phyloP scores from a whole-genome alignment of 2,797 vertebrate species.

The Sebastolobus alascanus region DNA sequence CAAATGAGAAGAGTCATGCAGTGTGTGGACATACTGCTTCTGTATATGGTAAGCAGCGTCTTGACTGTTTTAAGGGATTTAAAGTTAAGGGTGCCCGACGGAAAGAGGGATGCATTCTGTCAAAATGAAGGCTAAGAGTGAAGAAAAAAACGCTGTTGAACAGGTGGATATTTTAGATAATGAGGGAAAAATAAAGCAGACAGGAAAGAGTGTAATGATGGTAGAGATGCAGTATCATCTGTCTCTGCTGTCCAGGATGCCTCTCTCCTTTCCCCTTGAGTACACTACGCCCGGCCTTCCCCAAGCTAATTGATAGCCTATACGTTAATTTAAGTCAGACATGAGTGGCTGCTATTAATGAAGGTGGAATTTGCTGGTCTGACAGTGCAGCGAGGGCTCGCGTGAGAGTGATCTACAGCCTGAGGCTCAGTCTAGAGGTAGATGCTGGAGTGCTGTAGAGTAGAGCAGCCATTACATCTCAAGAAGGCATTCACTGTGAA shows the following conservation, averaged over 20 bases:
- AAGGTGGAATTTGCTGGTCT: conserved; percentile 73
- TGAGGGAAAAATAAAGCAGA: conserved; percentile 21
- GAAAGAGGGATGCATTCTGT: conserved; percentile 18
- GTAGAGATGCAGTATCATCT: conserved; percentile 31
- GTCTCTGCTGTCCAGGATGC: conserved; percentile 46
- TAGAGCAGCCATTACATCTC: conserved; percentile 57
- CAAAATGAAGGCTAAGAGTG: conserved; percentile 33
- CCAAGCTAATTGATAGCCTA: conserved; percentile 82
- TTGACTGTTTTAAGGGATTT: conserved; percentile 14
- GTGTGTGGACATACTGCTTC: conserved; percentile 1
- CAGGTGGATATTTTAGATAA: conserved; percentile 37
- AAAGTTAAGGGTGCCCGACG: background rate
- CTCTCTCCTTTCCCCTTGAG: conserved; percentile 62
- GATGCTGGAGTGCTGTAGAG: conserved; percentile 50
- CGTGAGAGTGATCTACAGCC: conserved; percentile 72
- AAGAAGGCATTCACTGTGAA: conserved; percentile 63
- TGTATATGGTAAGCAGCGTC: background rate
- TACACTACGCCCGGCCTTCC: conserved; percentile 57
- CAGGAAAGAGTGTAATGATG: conserved; percentile 18
- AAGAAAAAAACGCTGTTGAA: conserved; percentile 3
- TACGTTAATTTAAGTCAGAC: conserved; percentile 82
- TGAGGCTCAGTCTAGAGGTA: conserved; percentile 53
- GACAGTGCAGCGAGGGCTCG: conserved; percentile 77
- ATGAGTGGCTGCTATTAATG: conserved; percentile 84
- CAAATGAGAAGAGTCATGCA: conserved; percentile 12